Evolutionary conservation across 2,888 invertebrate species (phyloP).

Genomic region (Silvanus unidentatus): DNA sequence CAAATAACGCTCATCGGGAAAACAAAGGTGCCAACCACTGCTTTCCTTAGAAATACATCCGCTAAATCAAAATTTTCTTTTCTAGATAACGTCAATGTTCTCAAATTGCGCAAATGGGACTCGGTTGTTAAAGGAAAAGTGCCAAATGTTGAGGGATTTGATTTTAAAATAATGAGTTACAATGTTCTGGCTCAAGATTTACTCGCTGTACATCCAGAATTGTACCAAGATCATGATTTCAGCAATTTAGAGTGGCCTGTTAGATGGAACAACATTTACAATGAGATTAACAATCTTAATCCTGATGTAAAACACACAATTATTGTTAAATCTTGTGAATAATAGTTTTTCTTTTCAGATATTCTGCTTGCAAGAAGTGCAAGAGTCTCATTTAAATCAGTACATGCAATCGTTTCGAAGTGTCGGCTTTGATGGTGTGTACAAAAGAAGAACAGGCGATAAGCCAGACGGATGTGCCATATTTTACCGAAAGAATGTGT

Average conservation of each 20-base stretch:
- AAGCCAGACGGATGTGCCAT: constrained; percentile 89
- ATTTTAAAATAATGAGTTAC: constrained; percentile 72
- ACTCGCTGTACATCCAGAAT: constrained; percentile 62
- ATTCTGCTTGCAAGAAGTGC: constrained; percentile 86
- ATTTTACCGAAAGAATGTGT: constrained; percentile 64
- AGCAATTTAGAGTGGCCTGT: constrained; percentile 63
- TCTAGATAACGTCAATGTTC: not conserved
- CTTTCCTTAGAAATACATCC: no score
- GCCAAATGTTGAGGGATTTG: constrained; percentile 36
- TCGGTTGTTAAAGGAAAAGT: not conserved
- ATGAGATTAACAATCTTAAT: constrained; percentile 52
- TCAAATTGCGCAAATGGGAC: not conserved
- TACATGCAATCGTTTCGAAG: constrained; percentile 52
- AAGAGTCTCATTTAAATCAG: constrained; percentile 58
- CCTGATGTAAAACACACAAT: constrained; percentile 53
- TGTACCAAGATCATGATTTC: constrained; percentile 61
- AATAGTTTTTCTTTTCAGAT: constrained; percentile 52
- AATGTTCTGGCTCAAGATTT: constrained; percentile 85
- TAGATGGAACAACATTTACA: constrained; percentile 53
- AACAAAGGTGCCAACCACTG: no score
- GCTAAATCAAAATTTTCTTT: no score
- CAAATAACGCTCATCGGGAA: not conserved
- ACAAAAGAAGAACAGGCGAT: constrained; percentile 75
- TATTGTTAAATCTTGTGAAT: constrained; percentile 1
- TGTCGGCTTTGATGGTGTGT: constrained; percentile 68